These are phyloP conservation scores for Clarias macrocephalus DNA, from an alignment of 2,113 vertebrate genomes.

Conservation along the genomic window DNA sequence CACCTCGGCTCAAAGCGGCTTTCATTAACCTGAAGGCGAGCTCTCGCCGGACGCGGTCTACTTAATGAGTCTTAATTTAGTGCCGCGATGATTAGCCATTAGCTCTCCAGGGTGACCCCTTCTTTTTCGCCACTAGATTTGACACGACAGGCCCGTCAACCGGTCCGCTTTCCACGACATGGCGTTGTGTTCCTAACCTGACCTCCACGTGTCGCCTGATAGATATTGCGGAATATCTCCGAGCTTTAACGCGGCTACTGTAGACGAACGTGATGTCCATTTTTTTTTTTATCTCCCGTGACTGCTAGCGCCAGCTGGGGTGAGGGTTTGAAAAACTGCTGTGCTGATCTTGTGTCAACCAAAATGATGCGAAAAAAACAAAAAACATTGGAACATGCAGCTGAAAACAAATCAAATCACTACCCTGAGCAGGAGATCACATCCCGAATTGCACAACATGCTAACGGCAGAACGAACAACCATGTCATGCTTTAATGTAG, in stretches of 20 bases:
- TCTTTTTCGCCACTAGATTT: conserved; percentile 29
- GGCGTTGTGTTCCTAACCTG: neutral
- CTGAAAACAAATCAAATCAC: too few relatives aligned
- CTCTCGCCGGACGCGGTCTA: conserved; percentile 39
- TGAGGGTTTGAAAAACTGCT: neutral
- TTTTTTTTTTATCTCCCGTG: too few relatives aligned
- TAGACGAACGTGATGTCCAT: neutral
- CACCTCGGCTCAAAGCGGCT: conserved; percentile 32
- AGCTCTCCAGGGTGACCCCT: conserved; percentile 53
- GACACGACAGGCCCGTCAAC: conserved; percentile 14
- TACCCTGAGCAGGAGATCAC: neutral
- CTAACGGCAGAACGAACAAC: neutral
- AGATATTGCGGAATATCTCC: neutral
- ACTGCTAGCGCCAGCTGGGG: neutral
- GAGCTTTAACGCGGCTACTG: neutral
- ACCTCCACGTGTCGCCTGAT: neutral
- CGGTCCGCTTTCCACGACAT: neutral
- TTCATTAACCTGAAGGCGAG: conserved; percentile 44
- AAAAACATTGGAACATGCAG: neutral
- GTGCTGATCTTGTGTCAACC: too few relatives aligned
- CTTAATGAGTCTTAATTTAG: conserved; percentile 55
- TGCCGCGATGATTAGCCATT: conserved; percentile 48
- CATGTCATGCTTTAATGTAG: neutral
- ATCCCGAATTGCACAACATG: neutral
- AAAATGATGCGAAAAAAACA: neutral